These are phyloP conservation scores for Andrena flavipes DNA, from an alignment of 2,888 invertebrate genomes.

Conservation along the genomic window DNA sequence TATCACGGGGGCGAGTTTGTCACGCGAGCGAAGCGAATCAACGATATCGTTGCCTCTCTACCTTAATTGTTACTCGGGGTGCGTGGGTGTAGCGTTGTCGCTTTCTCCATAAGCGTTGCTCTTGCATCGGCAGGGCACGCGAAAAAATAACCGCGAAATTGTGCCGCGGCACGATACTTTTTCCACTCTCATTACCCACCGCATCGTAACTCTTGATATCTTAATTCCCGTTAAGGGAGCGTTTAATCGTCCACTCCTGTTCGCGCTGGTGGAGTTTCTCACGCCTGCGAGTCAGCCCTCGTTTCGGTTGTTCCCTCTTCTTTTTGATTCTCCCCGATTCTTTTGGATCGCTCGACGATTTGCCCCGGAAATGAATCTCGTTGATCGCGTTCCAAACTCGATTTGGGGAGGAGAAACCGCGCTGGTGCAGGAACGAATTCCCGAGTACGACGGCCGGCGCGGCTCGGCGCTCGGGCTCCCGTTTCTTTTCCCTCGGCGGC, in stretches of 20 bases:
- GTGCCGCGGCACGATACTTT: constrained; percentile 50
- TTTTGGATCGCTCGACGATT: neutral
- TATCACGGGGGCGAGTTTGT: constrained; percentile 38
- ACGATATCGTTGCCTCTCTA: constrained; percentile 51
- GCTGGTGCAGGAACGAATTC: constrained; percentile 41
- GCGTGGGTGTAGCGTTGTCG: constrained; percentile 39
- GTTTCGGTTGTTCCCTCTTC: neutral
- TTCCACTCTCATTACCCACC: constrained; percentile 31
- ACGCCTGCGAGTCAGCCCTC: constrained; percentile 4
- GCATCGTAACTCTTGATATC: constrained; percentile 21
- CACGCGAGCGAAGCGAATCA: constrained; percentile 68
- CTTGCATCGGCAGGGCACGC: constrained; percentile 37
- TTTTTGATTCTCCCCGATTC: neutral
- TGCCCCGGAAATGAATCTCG: constrained; percentile 40
- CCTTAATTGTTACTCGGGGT: constrained; percentile 61
- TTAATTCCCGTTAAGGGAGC: constrained; percentile 22
- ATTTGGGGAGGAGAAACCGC: constrained; percentile 38
- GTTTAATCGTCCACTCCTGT: neutral
- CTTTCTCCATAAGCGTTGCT: constrained; percentile 39
- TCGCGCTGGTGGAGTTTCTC: constrained; percentile 33
- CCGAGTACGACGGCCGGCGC: constrained; percentile 55
- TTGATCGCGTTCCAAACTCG: constrained; percentile 11
- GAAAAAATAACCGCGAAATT: constrained; percentile 63
- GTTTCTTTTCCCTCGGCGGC: constrained; percentile 26
- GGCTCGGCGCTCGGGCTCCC: constrained; percentile 10